Conservation (phyloP, 1,140 invertebrate genomes). For the Rhagoletis zephyria region DNA sequence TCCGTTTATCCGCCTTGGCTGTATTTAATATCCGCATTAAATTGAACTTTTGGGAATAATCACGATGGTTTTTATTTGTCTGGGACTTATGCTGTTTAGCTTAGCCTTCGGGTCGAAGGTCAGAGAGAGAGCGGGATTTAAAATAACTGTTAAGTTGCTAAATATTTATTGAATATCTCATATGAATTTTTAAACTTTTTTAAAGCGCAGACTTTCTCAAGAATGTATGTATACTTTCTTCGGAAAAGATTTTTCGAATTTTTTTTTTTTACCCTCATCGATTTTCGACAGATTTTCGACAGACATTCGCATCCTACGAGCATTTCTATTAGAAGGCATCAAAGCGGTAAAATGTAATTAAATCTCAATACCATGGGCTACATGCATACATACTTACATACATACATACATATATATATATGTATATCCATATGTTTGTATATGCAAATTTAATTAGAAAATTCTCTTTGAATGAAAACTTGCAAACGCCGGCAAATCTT, state of each 20-base stretch:
- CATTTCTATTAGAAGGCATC: neutral
- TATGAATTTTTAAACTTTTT: too few species aligned
- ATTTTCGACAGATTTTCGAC: too few species aligned
- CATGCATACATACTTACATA: neutral
- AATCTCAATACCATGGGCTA: neutral
- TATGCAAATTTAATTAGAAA: conserved; percentile 48
- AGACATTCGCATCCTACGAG: too few species aligned
- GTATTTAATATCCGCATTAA: conserved; percentile 52
- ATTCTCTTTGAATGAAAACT: conserved; percentile 25
- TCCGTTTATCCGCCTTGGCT: neutral
- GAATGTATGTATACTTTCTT: too few species aligned
- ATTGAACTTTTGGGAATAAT: conserved; percentile 54
- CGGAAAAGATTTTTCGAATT: too few species aligned
- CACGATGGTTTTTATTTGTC: conserved; percentile 47
- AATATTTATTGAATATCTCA: too few species aligned
- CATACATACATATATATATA: neutral
- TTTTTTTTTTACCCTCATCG: too few species aligned
- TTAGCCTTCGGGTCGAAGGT: neutral
- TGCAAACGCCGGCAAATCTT: neutral
- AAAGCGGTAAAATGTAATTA: conserved; percentile 31
- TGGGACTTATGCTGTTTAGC: neutral
- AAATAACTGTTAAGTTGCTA: too few species aligned
- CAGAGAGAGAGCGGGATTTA: neutral
- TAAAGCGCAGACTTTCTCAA: too few species aligned
- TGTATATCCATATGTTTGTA: neutral